Percentiles rank a stretch among this genome's conserved stretches.
Evolutionary conservation across 2,797 vertebrate genomes (phyloP).

Genomic region (Octomys mimax): DNA sequence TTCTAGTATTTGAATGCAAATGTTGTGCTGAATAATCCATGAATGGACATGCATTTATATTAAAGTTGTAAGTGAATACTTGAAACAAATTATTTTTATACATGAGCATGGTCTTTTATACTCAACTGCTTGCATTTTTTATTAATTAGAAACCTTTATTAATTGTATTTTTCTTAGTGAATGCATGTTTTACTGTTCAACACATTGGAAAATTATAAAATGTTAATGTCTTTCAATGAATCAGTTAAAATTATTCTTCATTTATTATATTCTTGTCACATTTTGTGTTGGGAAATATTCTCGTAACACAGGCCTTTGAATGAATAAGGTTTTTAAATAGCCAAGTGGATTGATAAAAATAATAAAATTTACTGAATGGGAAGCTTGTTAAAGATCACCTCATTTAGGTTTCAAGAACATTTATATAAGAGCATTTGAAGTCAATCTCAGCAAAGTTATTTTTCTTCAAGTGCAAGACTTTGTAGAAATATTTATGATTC

Average conservation of each 20-base stretch:
- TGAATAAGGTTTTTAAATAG: background rate
- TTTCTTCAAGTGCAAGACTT: slow-evolving; percentile 57
- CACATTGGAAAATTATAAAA: background rate
- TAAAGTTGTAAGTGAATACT: background rate
- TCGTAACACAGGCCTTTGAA: slow-evolving; percentile 6
- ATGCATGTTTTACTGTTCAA: background rate
- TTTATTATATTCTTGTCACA: background rate
- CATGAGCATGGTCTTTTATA: background rate
- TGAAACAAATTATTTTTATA: background rate
- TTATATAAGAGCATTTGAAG: background rate
- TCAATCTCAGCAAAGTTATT: background rate
- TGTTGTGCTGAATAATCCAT: background rate
- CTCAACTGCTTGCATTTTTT: background rate
- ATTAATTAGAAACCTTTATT: background rate
- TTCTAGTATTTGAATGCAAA: background rate
- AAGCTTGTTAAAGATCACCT: slow-evolving; percentile 54
- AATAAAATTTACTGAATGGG: slow-evolving; percentile 35
- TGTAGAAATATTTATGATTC: slow-evolving; percentile 34
- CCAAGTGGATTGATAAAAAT: background rate
- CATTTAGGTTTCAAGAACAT: slow-evolving; percentile 62
- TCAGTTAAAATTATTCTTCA: background rate
- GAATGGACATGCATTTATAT: background rate
- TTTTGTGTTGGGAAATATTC: background rate
- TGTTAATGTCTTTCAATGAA: background rate
- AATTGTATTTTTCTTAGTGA: background rate